Conservation (phyloP, 1,140 invertebrate genomes). For the Gonioctena quinquepunctata region DNA sequence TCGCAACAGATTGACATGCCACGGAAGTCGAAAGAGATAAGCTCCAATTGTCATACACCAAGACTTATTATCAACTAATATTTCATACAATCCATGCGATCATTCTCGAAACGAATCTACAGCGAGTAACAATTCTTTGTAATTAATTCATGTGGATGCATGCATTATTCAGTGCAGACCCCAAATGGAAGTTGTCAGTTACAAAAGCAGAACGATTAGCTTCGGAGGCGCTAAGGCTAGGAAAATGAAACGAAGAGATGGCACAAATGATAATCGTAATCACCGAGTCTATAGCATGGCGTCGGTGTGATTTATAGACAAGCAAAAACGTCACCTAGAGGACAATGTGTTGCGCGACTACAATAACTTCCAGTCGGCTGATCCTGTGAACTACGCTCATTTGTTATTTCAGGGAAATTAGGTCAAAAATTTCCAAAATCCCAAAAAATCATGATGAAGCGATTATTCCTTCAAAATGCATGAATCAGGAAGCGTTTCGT, state of each 20-base stretch:
- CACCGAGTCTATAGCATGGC: slow-evolving; percentile 42
- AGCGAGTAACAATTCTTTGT: neutral
- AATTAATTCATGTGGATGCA: neutral
- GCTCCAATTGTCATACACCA: too few species aligned
- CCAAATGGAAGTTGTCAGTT: slow-evolving; percentile 12
- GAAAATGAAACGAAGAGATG: slow-evolving; percentile 1
- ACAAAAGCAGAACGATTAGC: slow-evolving; percentile 16
- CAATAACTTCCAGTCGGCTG: slow-evolving; percentile 39
- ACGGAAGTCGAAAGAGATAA: neutral
- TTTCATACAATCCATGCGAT: neutral
- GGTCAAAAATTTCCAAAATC: too few species aligned
- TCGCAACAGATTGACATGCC: neutral
- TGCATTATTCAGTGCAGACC: neutral
- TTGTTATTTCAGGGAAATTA: too few species aligned
- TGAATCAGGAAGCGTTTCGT: too few species aligned
- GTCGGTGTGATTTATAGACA: slow-evolving; percentile 44
- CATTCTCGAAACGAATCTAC: neutral
- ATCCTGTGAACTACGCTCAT: slow-evolving; percentile 20
- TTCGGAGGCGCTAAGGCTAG: slow-evolving; percentile 1
- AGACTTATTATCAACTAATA: neutral
- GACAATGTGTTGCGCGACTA: slow-evolving; percentile 42
- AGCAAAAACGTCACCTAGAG: slow-evolving; percentile 35
- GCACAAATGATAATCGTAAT: slow-evolving; percentile 47
- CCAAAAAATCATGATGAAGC: too few species aligned
- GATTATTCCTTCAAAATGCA: too few species aligned